phyloP scores from a whole-genome alignment of 2,888 invertebrate genomes.

The Caenorhabditis angaria region DNA sequence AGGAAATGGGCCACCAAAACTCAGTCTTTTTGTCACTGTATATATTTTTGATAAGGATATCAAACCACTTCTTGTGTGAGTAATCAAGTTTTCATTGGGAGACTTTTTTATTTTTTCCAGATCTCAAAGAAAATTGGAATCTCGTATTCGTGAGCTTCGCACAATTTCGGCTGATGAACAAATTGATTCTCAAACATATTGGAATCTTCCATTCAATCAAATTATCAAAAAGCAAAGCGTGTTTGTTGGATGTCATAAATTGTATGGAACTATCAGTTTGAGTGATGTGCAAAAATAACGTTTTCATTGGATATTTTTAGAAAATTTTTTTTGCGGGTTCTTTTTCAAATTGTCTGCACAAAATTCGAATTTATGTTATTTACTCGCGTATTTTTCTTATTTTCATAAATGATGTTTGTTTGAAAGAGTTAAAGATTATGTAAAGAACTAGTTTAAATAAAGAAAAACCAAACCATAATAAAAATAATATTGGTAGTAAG shows the following conservation, averaged over 20 bases:
- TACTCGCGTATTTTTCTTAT: too few species aligned
- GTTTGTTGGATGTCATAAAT: conserved; percentile 56
- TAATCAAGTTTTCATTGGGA: conserved; percentile 7
- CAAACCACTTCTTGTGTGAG: conserved; percentile 46
- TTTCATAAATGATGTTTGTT: too few species aligned
- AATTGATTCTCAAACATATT: conserved; percentile 51
- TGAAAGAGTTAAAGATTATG: too few species aligned
- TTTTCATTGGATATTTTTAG: neutral
- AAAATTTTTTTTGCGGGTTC: conserved; percentile 27
- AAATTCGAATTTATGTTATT: too few species aligned
- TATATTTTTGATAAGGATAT: conserved; percentile 68
- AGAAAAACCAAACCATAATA: conserved; percentile 1
- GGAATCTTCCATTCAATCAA: conserved; percentile 59
- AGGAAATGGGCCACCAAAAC: conserved; percentile 49
- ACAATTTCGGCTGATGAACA: conserved; percentile 42
- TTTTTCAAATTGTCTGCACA: conserved; percentile 1
- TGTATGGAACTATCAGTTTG: conserved; percentile 56
- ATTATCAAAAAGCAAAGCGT: conserved; percentile 51
- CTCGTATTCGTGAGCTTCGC: conserved; percentile 41
- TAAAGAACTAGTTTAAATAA: neutral
- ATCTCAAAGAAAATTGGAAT: conserved; percentile 53
- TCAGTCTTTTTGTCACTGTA: conserved; percentile 56
- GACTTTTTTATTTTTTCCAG: conserved; percentile 15
- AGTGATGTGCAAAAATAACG: conserved; percentile 35
- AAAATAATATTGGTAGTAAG: conserved; percentile 1